Evolutionary conservation across 1,140 invertebrate species (phyloP), one percentile per base, ranked within the genome.

Genomic region (Hylaeus volcanicus): DNA sequence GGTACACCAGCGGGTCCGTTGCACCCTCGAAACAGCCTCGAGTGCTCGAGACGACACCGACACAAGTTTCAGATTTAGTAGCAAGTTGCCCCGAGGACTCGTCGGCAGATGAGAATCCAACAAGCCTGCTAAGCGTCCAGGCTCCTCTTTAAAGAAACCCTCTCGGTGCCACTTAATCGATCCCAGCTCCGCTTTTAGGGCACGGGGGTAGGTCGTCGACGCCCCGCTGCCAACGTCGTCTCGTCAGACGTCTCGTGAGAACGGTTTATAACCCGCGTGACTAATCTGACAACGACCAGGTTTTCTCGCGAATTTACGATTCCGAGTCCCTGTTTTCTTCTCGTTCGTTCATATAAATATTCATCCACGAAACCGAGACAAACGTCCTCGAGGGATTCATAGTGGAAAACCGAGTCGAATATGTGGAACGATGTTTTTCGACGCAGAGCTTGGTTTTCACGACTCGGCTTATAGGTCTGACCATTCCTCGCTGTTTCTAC

Each of bases 151-250:
- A 87, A 87, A 87, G 86, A 86, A 84, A 84, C 74, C 77, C 85
- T 87, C 80, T 76, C 65, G 65, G 64, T 76, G 82, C 78, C 82
- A 87, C 82, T 87, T 87, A 84, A 87, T 87, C 86, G 85, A 87
- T 87, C 82, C 56, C 55, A 15, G 51, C 37, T 26, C 68, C 79
- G 53, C 82, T 86, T 79, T 86, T 83, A 75, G 72, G 78, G 68
- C 75, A 72, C 72, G 41, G 58, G 76, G 60, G 39, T 58, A 51
- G 45, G 55, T 63, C 64, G 69, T 82, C 26, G 71, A 48, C 60
- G 69, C 58, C 41, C 61, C 45, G 26, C 65, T 58, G 53, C 26
- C 45, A 60, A 39, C 53, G 39, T 64, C 65, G 39, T 43, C 48
- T 60, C 45, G 56, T 15, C 64, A 55, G 56, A 15, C 68, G 37